phyloP scores from a whole-genome alignment of 1,140 invertebrate genomes.

The Musca domestica region DNA sequence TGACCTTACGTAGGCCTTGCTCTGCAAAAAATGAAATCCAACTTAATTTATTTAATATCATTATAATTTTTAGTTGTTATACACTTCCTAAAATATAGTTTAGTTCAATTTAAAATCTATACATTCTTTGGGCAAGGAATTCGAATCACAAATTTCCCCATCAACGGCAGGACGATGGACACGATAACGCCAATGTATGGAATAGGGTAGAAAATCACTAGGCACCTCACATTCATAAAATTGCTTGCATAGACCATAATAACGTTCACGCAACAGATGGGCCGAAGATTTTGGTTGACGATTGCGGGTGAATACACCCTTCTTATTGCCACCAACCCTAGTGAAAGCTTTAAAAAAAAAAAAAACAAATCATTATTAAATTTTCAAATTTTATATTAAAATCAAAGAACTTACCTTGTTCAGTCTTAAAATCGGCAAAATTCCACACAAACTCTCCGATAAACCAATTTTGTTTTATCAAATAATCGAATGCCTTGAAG shows the following conservation, averaged over 20 bases:
- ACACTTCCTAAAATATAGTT: too few relatives aligned
- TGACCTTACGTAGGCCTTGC: too few relatives aligned
- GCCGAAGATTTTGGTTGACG: slow-evolving; percentile 84
- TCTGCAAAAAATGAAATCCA: too few relatives aligned
- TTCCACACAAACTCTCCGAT: slow-evolving; percentile 98
- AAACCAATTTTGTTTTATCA: slow-evolving; percentile 76
- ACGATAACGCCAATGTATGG: too few relatives aligned
- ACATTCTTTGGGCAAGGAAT: too few relatives aligned
- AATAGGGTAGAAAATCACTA: slow-evolving; percentile 31
- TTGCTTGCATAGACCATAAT: slow-evolving; percentile 64
- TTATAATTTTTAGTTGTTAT: too few relatives aligned
- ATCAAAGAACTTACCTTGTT: slow-evolving; percentile 68
- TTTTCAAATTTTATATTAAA: too few relatives aligned
- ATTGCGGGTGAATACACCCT: slow-evolving; percentile 84
- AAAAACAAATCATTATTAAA: background rate
- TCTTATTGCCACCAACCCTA: slow-evolving; percentile 85
- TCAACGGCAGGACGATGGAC: too few relatives aligned
- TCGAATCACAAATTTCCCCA: background rate
- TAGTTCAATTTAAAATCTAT: too few relatives aligned
- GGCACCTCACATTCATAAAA: slow-evolving; percentile 55
- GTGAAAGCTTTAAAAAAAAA: slow-evolving; percentile 55
- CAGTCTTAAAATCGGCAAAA: slow-evolving; percentile 85
- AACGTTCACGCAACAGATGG: slow-evolving; percentile 71
- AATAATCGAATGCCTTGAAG: slow-evolving; percentile 83
- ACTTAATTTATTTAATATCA: too few relatives aligned